Evolutionary conservation across 1,140 invertebrate genomes (phyloP).

Genomic region (Cotesia vestalis): DNA sequence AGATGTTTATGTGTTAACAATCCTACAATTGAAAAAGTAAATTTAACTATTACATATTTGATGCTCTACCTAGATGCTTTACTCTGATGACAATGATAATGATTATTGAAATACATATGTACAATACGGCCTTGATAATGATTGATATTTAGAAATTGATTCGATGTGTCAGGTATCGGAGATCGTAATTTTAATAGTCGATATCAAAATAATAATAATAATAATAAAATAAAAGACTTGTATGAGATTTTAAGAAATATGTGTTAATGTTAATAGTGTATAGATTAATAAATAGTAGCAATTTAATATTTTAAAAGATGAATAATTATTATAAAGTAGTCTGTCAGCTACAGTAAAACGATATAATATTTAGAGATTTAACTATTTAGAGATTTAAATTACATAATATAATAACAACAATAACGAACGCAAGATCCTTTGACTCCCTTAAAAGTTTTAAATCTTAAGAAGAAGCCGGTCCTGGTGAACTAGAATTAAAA

Average conservation of each 20-base stretch:
- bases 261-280: constrained; percentile 4
- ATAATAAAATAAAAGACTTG: constrained; percentile 15
- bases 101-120: too few species aligned
- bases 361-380: constrained; percentile 14
- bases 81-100: too few species aligned
- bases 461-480: neutral
- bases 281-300: neutral
- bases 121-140: too few species aligned
- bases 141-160: too few species aligned
- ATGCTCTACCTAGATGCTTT: too few species aligned
- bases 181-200: too few species aligned
- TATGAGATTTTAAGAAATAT: constrained; percentile 13
- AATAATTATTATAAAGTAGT: constrained; percentile 25
- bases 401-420: neutral
- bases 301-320: constrained; percentile 16
- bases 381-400: constrained; percentile 16
- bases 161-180: too few species aligned
- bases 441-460: neutral
- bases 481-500: constrained; percentile 15
- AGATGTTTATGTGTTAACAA: too few species aligned
- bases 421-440: neutral
- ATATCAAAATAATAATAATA: too few species aligned
- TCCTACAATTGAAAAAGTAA: too few species aligned
- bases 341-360: constrained; percentile 22
- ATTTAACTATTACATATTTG: too few species aligned